These are phyloP conservation scores for Cristatella mucedo DNA, from an alignment of 2,888 invertebrate genomes.

Conservation along the genomic window DNA sequence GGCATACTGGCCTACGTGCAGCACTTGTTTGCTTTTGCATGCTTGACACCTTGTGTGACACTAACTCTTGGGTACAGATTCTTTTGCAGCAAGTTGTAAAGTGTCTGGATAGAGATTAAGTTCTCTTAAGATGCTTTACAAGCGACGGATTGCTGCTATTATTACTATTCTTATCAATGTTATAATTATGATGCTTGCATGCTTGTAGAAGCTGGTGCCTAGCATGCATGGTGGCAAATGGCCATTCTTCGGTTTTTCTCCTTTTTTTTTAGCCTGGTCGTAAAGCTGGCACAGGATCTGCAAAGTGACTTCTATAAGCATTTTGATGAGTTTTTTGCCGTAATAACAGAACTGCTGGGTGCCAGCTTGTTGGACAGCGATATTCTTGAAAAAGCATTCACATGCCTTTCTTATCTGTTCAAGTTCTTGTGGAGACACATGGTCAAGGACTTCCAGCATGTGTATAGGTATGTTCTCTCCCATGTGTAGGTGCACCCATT, in stretches of 20 bases:
- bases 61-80: too few species aligned
- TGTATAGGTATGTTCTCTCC: too few species aligned
- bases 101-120: too few species aligned
- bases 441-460: conserved; percentile 57
- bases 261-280: conserved; percentile 50
- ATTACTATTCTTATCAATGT: conserved; percentile 1
- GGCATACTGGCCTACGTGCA: too few species aligned
- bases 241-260: conserved; percentile 7
- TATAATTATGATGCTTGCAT: too few species aligned
- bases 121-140: too few species aligned
- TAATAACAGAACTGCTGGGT: conserved; percentile 53
- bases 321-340: conserved; percentile 58
- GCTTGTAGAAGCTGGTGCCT: too few species aligned
- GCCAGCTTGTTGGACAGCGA: conserved; percentile 57
- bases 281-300: conserved; percentile 70
- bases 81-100: too few species aligned
- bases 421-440: conserved; percentile 71
- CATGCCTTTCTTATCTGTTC: conserved; percentile 72
- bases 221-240: not conserved
- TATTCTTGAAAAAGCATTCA: conserved; percentile 66
- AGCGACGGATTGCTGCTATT: too few species aligned
- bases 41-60: too few species aligned
- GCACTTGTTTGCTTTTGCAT: too few species aligned
- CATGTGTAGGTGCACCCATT: too few species aligned
- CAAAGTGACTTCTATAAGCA: conserved; percentile 73